These are phyloP conservation scores for Tinamus major DNA, from an alignment of 2,797 vertebrate genomes.

Conservation along the genomic window DNA sequence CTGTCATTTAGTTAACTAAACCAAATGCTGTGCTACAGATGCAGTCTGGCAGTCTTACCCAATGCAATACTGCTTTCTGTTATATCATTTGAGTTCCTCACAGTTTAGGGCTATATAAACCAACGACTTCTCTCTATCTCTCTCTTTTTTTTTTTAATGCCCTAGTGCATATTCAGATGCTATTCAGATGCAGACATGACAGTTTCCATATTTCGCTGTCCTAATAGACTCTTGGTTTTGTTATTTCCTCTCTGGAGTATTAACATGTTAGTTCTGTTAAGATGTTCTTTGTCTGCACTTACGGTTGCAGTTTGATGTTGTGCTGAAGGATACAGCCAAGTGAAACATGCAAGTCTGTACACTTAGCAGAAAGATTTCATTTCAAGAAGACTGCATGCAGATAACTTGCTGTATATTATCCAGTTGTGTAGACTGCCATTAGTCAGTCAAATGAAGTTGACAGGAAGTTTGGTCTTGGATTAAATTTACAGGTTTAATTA, in stretches of 20 bases:
- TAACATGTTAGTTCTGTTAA: background rate
- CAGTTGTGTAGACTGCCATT: background rate
- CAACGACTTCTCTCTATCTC: background rate
- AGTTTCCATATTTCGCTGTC: background rate
- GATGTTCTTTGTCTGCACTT: background rate
- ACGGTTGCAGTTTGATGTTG: background rate
- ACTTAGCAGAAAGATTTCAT: background rate
- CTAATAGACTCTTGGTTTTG: background rate
- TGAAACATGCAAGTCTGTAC: background rate
- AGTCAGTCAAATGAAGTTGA: background rate
- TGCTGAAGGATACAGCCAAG: background rate
- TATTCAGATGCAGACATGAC: background rate
- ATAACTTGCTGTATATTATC: background rate
- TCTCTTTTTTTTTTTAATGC: too few species aligned
- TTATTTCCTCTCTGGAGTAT: background rate
- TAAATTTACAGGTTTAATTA: background rate
- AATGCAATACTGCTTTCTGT: background rate
- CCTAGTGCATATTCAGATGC: background rate
- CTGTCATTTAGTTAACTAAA: background rate
- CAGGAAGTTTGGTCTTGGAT: background rate
- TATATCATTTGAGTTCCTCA: background rate
- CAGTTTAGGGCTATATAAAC: background rate
- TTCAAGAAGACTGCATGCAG: background rate
- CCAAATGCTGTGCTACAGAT: background rate
- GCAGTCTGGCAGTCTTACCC: background rate